These are phyloP conservation scores for Hiodon tergisus DNA, from an alignment of 2,113 vertebrate species.

Conservation along the genomic window DNA sequence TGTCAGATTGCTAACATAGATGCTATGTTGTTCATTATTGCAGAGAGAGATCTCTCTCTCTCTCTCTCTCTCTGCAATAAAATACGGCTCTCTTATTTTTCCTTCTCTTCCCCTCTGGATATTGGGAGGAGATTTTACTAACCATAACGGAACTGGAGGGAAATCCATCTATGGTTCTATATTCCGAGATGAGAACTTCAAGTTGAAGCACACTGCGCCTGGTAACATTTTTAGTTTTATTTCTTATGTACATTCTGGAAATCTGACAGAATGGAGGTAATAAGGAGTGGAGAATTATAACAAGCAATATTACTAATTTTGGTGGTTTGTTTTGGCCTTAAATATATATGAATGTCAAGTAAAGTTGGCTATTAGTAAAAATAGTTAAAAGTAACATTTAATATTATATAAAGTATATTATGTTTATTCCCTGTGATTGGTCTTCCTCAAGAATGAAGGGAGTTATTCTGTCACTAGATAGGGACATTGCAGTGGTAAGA, in stretches of 20 bases:
- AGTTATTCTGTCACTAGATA: too few relatives aligned
- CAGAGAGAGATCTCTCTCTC: background rate
- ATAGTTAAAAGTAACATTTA: background rate
- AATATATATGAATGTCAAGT: background rate
- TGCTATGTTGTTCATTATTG: background rate
- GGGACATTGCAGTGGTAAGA: too few relatives aligned
- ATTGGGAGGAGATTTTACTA: constrained; percentile 90
- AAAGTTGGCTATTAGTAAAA: background rate
- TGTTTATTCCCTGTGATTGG: too few relatives aligned
- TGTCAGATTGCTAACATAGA: background rate
- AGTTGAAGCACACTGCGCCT: constrained; percentile 77
- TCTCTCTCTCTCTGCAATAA: background rate
- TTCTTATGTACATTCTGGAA: background rate
- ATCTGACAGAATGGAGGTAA: too few relatives aligned
- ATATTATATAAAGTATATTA: too few relatives aligned
- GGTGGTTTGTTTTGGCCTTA: background rate
- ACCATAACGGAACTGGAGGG: constrained; percentile 87
- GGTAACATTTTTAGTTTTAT: constrained; percentile 54
- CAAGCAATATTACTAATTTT: too few relatives aligned
- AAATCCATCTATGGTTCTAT: constrained; percentile 91
- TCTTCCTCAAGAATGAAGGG: too few relatives aligned
- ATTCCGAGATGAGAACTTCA: constrained; percentile 91
- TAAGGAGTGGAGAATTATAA: too few relatives aligned
- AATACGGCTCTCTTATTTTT: background rate
- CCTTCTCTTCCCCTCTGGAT: constrained; percentile 10